Percentiles rank a stretch among this genome's conserved stretches.
Evolutionary conservation across 92 coral and sea anemone species (phyloP).

Genomic region (Porites divaricata): DNA sequence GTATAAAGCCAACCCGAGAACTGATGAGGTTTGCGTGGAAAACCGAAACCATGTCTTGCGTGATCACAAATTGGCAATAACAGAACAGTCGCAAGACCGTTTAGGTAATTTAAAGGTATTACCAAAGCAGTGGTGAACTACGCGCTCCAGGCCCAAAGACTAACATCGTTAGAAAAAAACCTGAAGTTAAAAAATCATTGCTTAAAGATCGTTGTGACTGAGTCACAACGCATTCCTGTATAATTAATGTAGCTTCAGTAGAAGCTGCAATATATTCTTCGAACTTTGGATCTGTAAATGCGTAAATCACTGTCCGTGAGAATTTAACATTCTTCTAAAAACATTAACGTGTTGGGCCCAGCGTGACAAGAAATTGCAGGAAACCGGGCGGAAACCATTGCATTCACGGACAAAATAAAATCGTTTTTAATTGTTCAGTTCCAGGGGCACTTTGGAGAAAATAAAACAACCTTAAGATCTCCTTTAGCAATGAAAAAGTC

Average conservation of each 20-base stretch:
- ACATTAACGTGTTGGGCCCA: too few species aligned
- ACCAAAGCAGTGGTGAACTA: constrained; percentile 11
- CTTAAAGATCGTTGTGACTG: constrained; percentile 4
- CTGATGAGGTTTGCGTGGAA: too few species aligned
- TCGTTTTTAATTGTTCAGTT: too few species aligned
- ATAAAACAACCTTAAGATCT: constrained; percentile 6
- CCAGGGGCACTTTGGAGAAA: not conserved
- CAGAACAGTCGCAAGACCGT: too few species aligned
- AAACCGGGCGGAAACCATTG: too few species aligned
- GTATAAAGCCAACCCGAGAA: not conserved
- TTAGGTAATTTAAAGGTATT: too few species aligned
- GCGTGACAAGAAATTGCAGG: too few species aligned
- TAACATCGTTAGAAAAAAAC: constrained; percentile 4
- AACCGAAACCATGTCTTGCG: too few species aligned
- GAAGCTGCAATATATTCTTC: not conserved
- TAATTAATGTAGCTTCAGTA: constrained; percentile 10
- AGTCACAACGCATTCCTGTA: constrained; percentile 11
- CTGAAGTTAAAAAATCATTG: constrained; percentile 2
- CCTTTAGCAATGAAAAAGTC: constrained; percentile 12
- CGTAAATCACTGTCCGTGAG: too few species aligned
- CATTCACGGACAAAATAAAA: too few species aligned
- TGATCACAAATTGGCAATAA: too few species aligned
- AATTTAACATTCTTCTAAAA: too few species aligned
- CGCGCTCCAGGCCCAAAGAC: constrained; percentile 4
- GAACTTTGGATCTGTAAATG: constrained; percentile 8